Conservation (phyloP, 2,797 vertebrate species). For the Sternarchorhynchus goeldii region DNA sequence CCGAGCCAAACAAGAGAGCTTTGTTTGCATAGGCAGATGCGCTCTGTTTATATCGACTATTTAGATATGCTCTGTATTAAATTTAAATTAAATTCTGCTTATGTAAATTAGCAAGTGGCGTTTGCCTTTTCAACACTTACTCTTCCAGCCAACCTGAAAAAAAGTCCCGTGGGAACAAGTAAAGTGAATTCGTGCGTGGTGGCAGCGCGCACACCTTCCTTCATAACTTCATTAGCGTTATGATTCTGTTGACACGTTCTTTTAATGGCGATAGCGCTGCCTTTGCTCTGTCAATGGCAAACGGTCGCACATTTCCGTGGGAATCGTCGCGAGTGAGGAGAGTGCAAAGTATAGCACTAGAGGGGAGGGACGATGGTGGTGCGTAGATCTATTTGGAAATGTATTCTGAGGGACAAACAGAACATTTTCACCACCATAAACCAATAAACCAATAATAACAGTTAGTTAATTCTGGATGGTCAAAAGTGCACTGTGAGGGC, state of each 20-base stretch:
- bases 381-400: neutral
- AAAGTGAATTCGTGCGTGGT: slow-evolving; percentile 33
- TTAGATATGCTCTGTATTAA: too few species aligned
- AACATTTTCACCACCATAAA: slow-evolving; percentile 17
- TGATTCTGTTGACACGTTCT: slow-evolving; percentile 27
- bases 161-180: slow-evolving; percentile 43
- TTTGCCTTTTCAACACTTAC: neutral
- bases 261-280: slow-evolving; percentile 24
- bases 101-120: neutral
- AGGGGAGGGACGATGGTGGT: neutral
- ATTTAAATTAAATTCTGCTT: too few species aligned
- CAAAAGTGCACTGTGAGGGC: slow-evolving; percentile 1
- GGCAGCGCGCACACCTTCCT: slow-evolving; percentile 31
- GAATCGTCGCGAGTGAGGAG: neutral
- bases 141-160: neutral
- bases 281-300: slow-evolving; percentile 14
- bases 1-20: too few species aligned
- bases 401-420: neutral
- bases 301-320: slow-evolving; percentile 30
- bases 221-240: slow-evolving; percentile 44
- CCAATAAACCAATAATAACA: slow-evolving; percentile 21
- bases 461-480: neutral
- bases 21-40: too few species aligned
- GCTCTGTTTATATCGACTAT: too few species aligned
- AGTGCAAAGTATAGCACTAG: neutral